Evolutionary conservation across 1,140 invertebrate species (phyloP).

Genomic region (Pseudoatta argentina): DNA sequence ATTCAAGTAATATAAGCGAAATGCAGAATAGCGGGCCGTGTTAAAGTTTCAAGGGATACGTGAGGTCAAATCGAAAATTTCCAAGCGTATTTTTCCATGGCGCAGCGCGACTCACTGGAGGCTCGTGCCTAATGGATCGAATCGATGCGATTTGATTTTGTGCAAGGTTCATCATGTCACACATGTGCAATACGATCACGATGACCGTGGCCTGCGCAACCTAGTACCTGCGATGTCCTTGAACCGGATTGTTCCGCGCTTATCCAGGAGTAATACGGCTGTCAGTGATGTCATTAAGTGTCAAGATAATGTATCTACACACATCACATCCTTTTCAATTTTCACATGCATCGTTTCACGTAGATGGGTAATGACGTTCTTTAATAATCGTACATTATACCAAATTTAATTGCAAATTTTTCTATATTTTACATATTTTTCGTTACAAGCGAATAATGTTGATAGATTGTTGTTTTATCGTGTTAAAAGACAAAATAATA

Average conservation of each 20-base stretch:
- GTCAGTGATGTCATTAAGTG: slow-evolving; percentile 6
- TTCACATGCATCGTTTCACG: background rate
- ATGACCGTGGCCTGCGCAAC: slow-evolving; percentile 72
- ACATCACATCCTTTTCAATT: background rate
- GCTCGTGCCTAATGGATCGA: slow-evolving; percentile 36
- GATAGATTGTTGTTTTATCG: background rate
- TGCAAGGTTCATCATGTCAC: slow-evolving; percentile 56
- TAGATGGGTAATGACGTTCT: background rate
- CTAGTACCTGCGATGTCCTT: slow-evolving; percentile 65
- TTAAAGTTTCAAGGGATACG: background rate
- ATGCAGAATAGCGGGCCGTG: background rate
- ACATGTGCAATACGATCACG: slow-evolving; percentile 62
- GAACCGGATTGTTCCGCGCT: slow-evolving; percentile 60
- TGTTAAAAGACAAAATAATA: background rate
- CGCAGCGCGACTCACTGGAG: slow-evolving; percentile 2
- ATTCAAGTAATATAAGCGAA: background rate
- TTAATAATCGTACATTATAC: background rate
- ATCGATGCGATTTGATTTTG: slow-evolving; percentile 51
- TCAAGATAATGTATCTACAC: slow-evolving; percentile 21
- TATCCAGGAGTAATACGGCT: slow-evolving; percentile 21
- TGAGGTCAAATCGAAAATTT: background rate
- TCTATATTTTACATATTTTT: background rate
- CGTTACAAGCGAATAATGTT: slow-evolving; percentile 10
- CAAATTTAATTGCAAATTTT: background rate
- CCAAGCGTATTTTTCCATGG: slow-evolving; percentile 13